Base-by-base conservation (phyloP, 2,888 invertebrate genomes). In the Synergus gifuensis region DNA sequence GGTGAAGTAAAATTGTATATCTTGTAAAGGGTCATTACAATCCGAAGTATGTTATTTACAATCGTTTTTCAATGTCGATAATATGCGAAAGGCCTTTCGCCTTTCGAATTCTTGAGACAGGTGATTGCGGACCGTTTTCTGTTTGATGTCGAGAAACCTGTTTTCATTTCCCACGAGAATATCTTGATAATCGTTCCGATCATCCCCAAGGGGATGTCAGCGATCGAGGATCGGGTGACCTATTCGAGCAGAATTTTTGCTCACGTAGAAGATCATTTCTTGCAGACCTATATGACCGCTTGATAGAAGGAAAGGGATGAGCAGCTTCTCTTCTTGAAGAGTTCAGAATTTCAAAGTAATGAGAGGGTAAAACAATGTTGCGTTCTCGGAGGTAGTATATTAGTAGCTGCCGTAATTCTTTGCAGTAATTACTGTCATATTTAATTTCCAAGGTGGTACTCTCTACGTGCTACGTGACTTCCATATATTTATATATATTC, bases 241-340 rank as follows among this genome's bases (percentile, higher is more conserved):
- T 73, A 73, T 73, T 73, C 54, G 73, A 73, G 73, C 54, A 73
- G 46, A 69, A 36, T 54, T 73, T 73, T 54, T 73, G 54, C 28
- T 73, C 73, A 73, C 73, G 73, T 73, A 73, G 54, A n/a, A 73
- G 54, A 73, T 54, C 73, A 73, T 73, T 73, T 73, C 54, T 73
- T 54, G 40, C 54, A 54, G 54, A 73, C 49, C 16, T 40, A 73
- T 73, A 73, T 54, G 69, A 69, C 49, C 69, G 22, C 49, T 49
- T 73, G 73, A 54, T 73, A 73, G 16, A 73, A 73, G 5, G 54
- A 73, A 73, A 73, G 54, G 49, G 54, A 54, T 54, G 12, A 69
- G 49, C 7, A 16, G 46, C 14, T 54, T 14, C 36, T 49, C 54
- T 73, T 54, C 73, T 73, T 54, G 8, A 4, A 42, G 28, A 18